phyloP scores from a whole-genome alignment of 2,888 invertebrate species.

The Cylindroiulus punctatus region DNA sequence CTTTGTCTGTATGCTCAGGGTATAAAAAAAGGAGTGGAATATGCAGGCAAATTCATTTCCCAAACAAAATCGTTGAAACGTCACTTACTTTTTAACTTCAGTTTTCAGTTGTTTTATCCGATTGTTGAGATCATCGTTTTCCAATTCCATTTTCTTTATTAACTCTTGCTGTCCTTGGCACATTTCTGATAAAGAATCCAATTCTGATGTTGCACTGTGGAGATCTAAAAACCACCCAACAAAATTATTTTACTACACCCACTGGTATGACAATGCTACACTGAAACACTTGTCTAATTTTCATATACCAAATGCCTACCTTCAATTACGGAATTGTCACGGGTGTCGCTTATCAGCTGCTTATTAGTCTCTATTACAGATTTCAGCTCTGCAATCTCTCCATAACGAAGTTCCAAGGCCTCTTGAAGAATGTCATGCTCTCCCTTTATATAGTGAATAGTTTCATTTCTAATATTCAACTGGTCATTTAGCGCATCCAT shows the following conservation, averaged over 20 bases:
- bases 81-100: constrained; percentile 28
- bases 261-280: too few relatives aligned
- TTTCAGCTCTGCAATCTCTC: constrained; percentile 48
- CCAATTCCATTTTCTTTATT: constrained; percentile 37
- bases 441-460: not conserved
- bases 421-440: constrained; percentile 3
- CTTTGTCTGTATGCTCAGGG: too few relatives aligned
- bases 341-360: constrained; percentile 16
- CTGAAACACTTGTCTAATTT: not conserved
- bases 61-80: too few relatives aligned
- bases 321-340: constrained; percentile 45
- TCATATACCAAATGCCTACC: not conserved
- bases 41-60: too few relatives aligned
- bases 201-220: not conserved
- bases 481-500: not conserved
- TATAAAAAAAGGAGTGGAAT: too few relatives aligned
- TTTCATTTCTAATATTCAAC: not conserved
- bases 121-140: constrained; percentile 36
- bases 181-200: not conserved
- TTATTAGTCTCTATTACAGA: constrained; percentile 47
- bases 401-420: not conserved
- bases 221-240: constrained; percentile 27
- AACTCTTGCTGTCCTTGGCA: constrained; percentile 1
- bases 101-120: constrained; percentile 44
- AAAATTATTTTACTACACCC: not conserved